These are phyloP conservation scores for Trichoplusia ni DNA, from an alignment of 1,140 invertebrate genomes.

Conservation along the genomic window DNA sequence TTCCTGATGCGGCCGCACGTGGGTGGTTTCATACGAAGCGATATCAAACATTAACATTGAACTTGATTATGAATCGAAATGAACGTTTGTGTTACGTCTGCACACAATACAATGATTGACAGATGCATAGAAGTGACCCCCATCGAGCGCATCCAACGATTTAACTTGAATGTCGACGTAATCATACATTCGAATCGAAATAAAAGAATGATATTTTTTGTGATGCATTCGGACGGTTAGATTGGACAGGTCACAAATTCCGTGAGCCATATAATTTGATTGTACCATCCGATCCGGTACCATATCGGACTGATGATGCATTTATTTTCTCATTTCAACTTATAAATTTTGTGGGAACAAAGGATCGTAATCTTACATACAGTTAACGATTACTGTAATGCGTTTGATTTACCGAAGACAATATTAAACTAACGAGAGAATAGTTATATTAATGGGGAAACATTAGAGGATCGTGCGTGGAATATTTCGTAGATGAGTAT, in stretches of 20 bases:
- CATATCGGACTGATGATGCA: no score
- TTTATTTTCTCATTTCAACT: no score
- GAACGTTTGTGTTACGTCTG: slow-evolving; percentile 2
- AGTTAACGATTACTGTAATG: not conserved
- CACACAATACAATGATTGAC: slow-evolving; percentile 16
- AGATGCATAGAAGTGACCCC: not conserved
- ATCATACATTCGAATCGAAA: not conserved
- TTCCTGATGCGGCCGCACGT: not conserved
- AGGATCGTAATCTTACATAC: not conserved
- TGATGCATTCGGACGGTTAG: no score
- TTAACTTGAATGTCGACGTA: slow-evolving; percentile 1
- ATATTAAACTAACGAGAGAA: slow-evolving; percentile 18
- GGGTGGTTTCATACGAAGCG: slow-evolving; percentile 10
- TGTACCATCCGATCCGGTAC: no score
- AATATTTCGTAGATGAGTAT: slow-evolving; percentile 38
- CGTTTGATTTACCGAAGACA: slow-evolving; percentile 25
- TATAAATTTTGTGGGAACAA: no score
- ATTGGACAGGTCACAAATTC: no score
- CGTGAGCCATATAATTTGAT: no score
- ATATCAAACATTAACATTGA: slow-evolving; percentile 7
- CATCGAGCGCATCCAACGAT: not conserved
- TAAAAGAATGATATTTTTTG: slow-evolving; percentile 2
- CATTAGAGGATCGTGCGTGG: slow-evolving; percentile 41
- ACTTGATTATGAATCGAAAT: slow-evolving; percentile 20
- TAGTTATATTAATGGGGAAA: slow-evolving; percentile 33